Base-by-base conservation (phyloP, 2,888 invertebrate genomes). In the Hirtodrosophila cameraria region DNA sequence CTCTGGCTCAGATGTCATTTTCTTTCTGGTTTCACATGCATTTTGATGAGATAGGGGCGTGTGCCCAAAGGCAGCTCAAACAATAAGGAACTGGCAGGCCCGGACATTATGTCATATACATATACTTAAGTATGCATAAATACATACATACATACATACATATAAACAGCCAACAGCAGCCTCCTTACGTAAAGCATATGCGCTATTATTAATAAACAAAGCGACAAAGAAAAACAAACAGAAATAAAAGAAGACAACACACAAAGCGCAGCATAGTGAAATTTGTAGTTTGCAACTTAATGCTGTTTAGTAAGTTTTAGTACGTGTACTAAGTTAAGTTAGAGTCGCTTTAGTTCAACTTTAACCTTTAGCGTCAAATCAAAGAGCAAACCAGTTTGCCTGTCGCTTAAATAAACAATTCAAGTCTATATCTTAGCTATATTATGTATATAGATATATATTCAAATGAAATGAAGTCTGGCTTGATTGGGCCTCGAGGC, bases 51-150 rank as follows among this genome's bases (percentile, higher is more conserved):
- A 27, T 41, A 31, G 63, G 66, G 70, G 75, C 65, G 50, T 55
- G 76, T 38, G 73, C 61, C 59, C 52, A 55, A 58, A 64, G 41
- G 43, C 55, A 38, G 45, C 42, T 15, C 39, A 25, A 50, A 33
- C 86, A 79, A 79, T 79, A 82, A 79, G 79, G 79, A 79, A 79
- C 83, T 86, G 58, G 30, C 50, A 20, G 57, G 36, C 69, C 70
- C 77, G 77, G 77, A 84, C 78, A 82, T 78, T 78, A 78, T 78
- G 86, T 78, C 78, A 78, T 85, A 58, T 15, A 8, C n/a, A n/a
- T n/a, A n/a, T n/a, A n/a, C n/a, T n/a, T 45, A 43, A 28, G 45
- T 54, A 31, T 53, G 11, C 28, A 30, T 69, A 52, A 35, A 50
- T 23, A 23, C 7, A 6, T 3, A 6, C 8, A 5, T 8, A 23